Percentiles rank a stretch among this genome's conserved stretches.
Evolutionary conservation across 2,797 vertebrate species (phyloP).

Genomic region (Acestrorhynchus altus): DNA sequence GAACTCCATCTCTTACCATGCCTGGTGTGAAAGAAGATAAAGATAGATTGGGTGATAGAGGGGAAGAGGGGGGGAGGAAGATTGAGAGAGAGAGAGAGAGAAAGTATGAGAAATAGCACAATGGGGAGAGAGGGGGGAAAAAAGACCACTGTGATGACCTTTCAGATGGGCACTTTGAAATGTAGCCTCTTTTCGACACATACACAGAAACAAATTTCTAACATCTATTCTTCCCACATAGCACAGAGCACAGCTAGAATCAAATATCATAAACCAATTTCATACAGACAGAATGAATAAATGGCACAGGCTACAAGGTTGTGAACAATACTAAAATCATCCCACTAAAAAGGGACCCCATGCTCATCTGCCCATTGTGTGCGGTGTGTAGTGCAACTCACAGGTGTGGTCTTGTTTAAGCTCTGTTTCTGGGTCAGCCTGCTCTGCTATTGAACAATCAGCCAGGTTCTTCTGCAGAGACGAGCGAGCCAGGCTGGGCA

Average conservation of each 20-base stretch:
- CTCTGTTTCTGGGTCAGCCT: conserved; percentile 60
- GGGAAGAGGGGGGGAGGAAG: neutral
- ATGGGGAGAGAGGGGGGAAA: neutral
- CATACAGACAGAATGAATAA: conserved; percentile 1
- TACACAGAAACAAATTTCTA: conserved; percentile 24
- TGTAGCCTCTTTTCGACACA: neutral
- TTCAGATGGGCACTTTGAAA: conserved; percentile 3
- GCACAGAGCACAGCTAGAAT: conserved; percentile 20
- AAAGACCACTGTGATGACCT: conserved; percentile 26
- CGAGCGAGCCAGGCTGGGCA: conserved; percentile 89
- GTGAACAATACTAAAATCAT: conserved; percentile 23
- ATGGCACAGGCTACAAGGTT: conserved; percentile 18
- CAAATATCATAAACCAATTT: conserved; percentile 11
- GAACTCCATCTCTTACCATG: conserved; percentile 80
- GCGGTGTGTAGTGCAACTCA: conserved; percentile 70
- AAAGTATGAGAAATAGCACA: neutral
- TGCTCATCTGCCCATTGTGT: neutral
- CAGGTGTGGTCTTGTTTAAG: conserved; percentile 78
- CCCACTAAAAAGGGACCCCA: neutral
- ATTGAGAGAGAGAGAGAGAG: neutral
- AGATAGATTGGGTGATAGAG: conserved; percentile 1
- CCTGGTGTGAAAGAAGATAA: conserved; percentile 69
- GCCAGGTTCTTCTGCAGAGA: conserved; percentile 88
- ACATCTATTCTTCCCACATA: conserved; percentile 16
- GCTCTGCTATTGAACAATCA: conserved; percentile 80